Evolutionary conservation across 2,888 invertebrate species (phyloP).

Genomic region (Hymenopus coronatus): DNA sequence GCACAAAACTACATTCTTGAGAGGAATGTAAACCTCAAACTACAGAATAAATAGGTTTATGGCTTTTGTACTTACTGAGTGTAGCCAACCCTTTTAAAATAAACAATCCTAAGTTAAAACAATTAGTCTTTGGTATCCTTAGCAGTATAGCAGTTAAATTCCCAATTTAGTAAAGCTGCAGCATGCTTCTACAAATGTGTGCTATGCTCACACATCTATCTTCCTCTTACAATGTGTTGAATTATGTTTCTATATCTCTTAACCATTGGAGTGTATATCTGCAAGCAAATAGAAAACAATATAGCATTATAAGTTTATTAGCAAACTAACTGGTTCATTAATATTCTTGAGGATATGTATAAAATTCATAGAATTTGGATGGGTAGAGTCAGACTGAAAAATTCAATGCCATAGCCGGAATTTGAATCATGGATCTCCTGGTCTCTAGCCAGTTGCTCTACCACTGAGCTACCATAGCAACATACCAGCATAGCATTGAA

Average conservation of each 20-base stretch:
- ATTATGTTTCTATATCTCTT: constrained; percentile 61
- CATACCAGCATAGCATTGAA: too few relatives aligned
- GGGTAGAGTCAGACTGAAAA: too few relatives aligned
- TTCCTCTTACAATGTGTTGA: constrained; percentile 31
- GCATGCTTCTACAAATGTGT: neutral
- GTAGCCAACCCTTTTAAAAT: neutral
- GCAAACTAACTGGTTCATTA: too few relatives aligned
- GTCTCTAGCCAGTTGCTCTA: too few relatives aligned
- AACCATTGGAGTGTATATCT: constrained; percentile 73
- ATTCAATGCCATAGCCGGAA: too few relatives aligned
- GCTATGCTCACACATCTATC: neutral
- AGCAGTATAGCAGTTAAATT: neutral
- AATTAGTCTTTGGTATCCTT: neutral
- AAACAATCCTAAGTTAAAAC: neutral
- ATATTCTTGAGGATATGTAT: too few relatives aligned
- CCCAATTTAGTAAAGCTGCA: neutral
- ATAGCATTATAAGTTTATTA: neutral
- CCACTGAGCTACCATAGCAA: too few relatives aligned
- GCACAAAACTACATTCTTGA: neutral
- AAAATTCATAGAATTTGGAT: too few relatives aligned
- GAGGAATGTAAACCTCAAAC: neutral
- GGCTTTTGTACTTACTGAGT: neutral
- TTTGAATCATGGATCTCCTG: too few relatives aligned
- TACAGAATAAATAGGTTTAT: neutral
- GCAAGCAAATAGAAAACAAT: constrained; percentile 37